These are phyloP conservation scores for Temnopleurus reevesii DNA, from an alignment of 53 echinoderm and acorn worm genomes.

Conservation along the genomic window DNA sequence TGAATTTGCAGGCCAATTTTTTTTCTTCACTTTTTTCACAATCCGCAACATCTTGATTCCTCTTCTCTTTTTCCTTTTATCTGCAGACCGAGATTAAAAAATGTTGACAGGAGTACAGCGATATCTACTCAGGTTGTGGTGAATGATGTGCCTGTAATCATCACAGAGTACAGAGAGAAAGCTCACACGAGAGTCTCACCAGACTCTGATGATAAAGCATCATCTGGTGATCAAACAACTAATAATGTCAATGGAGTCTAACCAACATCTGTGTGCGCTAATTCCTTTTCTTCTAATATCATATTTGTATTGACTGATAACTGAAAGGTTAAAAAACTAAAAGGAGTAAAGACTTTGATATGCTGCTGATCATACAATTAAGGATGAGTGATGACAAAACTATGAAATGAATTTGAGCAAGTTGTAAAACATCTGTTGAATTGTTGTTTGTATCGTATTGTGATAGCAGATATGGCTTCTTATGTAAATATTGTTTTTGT, in stretches of 20 bases:
- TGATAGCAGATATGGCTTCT: neutral
- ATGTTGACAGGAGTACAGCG: slow-evolving; percentile 89
- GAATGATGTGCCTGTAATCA: slow-evolving; percentile 89
- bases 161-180: slow-evolving; percentile 94
- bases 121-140: slow-evolving; percentile 91
- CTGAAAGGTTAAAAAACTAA: slow-evolving; percentile 35
- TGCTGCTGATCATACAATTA: slow-evolving; percentile 4
- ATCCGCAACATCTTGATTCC: neutral
- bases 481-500: too few species aligned
- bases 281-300: neutral
- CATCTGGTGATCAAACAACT: slow-evolving; percentile 42
- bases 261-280: neutral
- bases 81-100: slow-evolving; percentile 97
- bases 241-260: slow-evolving; percentile 31
- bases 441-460: neutral
- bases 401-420: neutral
- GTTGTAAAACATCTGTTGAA: neutral
- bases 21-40: neutral
- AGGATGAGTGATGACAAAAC: neutral
- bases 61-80: neutral
- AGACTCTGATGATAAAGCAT: slow-evolving; percentile 44
- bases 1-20: neutral
- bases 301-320: slow-evolving; percentile 11
- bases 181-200: slow-evolving; percentile 68
- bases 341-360: slow-evolving; percentile 1